A percentile compares a stretch with the other conserved stretches of the same genome.
Evolutionary conservation across 2,888 invertebrate species (phyloP).

Genomic region (Diplazon laetatorius): DNA sequence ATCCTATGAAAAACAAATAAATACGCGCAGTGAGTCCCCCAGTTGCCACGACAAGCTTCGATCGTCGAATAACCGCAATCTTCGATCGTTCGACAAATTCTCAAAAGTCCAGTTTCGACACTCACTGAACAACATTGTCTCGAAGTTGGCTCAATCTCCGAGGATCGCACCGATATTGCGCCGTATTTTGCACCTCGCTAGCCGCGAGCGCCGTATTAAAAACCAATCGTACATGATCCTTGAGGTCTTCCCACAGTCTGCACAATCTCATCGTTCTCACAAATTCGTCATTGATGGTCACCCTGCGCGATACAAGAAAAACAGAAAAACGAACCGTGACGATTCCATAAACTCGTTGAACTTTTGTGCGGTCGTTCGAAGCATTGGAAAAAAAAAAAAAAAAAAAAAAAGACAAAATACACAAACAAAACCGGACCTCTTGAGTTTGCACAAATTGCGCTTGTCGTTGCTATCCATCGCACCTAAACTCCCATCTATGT

Average conservation of each 20-base stretch:
- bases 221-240: slow-evolving; percentile 82
- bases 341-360: no score
- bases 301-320: slow-evolving; percentile 72
- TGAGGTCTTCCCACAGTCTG: slow-evolving; percentile 83
- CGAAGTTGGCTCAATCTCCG: slow-evolving; percentile 76
- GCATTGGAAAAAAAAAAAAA: no score
- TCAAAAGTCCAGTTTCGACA: slow-evolving; percentile 22
- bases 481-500: background rate
- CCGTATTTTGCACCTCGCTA: slow-evolving; percentile 68
- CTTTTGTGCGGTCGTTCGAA: background rate
- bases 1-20: slow-evolving; percentile 78
- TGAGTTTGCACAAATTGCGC: slow-evolving; percentile 71
- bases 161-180: slow-evolving; percentile 69
- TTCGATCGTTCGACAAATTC: background rate
- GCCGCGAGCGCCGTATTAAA: slow-evolving; percentile 80
- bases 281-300: slow-evolving; percentile 81
- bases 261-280: slow-evolving; percentile 77
- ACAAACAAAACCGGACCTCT: slow-evolving; percentile 70
- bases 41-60: no score
- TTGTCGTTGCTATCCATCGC: slow-evolving; percentile 68
- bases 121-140: slow-evolving; percentile 83
- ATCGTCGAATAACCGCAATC: no score
- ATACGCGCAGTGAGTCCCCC: no score
- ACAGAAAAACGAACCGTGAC: background rate
- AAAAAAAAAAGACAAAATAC: background rate